Conservation (phyloP, 23 tunicate genomes). For the Trididemnum miniatum region DNA sequence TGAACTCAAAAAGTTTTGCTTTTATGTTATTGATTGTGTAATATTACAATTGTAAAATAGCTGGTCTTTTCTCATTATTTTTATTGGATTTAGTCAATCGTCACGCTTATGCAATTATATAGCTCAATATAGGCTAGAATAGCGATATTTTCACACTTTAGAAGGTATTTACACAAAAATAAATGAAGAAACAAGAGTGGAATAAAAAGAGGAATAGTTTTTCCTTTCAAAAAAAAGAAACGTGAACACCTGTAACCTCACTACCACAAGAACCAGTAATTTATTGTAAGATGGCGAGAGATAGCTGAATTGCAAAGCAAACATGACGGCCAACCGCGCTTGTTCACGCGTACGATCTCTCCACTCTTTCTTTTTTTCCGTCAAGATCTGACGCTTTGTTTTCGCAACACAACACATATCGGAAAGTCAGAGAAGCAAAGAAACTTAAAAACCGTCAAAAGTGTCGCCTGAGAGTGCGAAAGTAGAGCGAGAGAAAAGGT, state of each 20-base stretch:
- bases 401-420: too few relatives aligned
- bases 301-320: constrained; percentile 13
- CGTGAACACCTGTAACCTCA: not conserved
- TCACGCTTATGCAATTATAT: not conserved
- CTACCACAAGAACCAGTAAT: not conserved
- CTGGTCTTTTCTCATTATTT: too few relatives aligned
- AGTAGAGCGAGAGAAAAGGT: too few relatives aligned
- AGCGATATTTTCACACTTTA: not conserved
- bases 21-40: too few relatives aligned
- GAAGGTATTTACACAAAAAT: not conserved
- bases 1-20: too few relatives aligned
- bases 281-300: constrained; percentile 32
- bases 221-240: not conserved
- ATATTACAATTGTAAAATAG: too few relatives aligned
- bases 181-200: not conserved
- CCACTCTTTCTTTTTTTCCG: not conserved
- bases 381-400: not conserved
- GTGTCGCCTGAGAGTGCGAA: too few relatives aligned
- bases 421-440: too few relatives aligned
- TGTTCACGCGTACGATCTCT: constrained; percentile 3
- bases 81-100: too few relatives aligned
- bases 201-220: not conserved
- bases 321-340: not conserved
- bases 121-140: too few relatives aligned
- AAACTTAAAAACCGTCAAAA: too few relatives aligned